A percentile compares a stretch with the other conserved stretches of the same genome.
Evolutionary conservation across 2,113 vertebrate genomes (phyloP).

Genomic region (Phasianus colchicus): DNA sequence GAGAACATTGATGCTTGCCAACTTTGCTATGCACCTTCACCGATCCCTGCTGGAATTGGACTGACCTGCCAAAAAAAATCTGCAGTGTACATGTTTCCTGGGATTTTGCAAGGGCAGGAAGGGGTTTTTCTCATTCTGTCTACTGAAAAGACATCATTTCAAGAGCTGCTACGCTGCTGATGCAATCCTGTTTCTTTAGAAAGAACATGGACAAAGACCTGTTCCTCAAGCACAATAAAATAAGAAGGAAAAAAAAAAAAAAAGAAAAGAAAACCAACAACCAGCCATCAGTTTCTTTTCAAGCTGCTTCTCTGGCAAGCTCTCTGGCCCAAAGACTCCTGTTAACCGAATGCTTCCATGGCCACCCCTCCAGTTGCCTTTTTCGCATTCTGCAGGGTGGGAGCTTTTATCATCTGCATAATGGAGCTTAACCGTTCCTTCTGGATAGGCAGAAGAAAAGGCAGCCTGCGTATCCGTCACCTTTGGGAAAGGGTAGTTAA

Average conservation of each 20-base stretch:
- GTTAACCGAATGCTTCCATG: background rate
- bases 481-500: background rate
- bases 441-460: background rate
- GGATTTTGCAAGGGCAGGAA: background rate
- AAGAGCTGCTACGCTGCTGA: background rate
- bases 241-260: background rate
- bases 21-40: background rate
- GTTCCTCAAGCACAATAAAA: background rate
- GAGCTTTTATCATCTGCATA: background rate
- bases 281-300: background rate
- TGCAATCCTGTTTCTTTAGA: background rate
- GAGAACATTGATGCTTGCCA: background rate
- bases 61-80: background rate
- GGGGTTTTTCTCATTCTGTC: background rate
- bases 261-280: background rate
- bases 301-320: background rate
- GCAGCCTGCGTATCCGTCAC: background rate
- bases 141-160: background rate
- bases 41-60: background rate
- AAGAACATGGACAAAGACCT: background rate
- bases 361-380: background rate
- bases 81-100: background rate
- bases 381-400: background rate
- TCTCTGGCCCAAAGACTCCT: background rate
- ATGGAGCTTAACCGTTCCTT: background rate